These are phyloP conservation scores for Apostichopus parvimensis DNA, from an alignment of 35 echinoderm and acorn worm genomes.

Conservation along the genomic window DNA sequence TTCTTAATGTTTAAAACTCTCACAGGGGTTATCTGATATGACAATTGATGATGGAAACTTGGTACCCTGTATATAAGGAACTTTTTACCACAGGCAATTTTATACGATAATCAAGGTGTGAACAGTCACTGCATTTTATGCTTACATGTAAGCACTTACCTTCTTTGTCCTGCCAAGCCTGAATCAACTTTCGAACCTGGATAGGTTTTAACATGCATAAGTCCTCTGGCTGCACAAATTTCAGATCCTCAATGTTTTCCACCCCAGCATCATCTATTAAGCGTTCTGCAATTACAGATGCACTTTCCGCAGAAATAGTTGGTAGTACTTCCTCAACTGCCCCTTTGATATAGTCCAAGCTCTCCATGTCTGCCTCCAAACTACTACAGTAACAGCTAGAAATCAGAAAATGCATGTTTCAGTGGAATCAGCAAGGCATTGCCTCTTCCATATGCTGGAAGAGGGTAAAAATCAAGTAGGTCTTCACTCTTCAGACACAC, in stretches of 20 bases:
- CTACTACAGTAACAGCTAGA: not conserved
- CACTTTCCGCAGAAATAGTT: not conserved
- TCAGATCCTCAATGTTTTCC: not conserved
- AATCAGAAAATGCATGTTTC: conserved; percentile 11
- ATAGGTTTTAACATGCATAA: not conserved
- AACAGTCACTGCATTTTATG: too few species aligned
- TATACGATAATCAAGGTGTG: too few species aligned
- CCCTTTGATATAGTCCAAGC: not conserved
- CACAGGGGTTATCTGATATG: too few species aligned
- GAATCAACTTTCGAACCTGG: not conserved
- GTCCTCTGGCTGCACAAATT: not conserved
- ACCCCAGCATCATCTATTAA: not conserved
- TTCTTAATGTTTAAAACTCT: too few species aligned
- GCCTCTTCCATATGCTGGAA: not conserved
- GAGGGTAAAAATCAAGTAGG: conserved; percentile 2
- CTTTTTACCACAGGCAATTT: too few species aligned
- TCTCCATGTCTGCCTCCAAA: not conserved
- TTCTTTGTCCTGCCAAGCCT: too few species aligned
- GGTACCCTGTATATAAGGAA: too few species aligned
- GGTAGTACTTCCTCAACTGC: not conserved
- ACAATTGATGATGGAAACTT: too few species aligned
- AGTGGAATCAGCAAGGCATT: conserved; percentile 1
- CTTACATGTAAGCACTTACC: too few species aligned
- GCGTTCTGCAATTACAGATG: not conserved
- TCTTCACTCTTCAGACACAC: not conserved